Evolutionary conservation across 2,113 vertebrate genomes (phyloP).

Genomic region (Neolamprologus variostigma): DNA sequence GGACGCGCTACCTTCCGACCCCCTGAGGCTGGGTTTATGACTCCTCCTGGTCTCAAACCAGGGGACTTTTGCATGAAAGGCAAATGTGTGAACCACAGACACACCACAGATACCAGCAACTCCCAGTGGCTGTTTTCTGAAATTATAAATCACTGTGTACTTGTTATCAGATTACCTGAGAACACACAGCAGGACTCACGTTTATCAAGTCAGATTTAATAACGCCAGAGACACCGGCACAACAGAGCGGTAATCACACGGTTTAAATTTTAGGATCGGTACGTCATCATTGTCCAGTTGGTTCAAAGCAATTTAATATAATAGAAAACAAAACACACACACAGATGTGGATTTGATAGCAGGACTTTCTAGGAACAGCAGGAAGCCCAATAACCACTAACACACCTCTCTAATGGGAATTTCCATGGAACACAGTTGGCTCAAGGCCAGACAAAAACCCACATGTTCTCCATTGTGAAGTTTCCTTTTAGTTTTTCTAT

Average conservation of each 20-base stretch:
- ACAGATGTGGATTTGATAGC: neutral
- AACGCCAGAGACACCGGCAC: neutral
- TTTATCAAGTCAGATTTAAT: neutral
- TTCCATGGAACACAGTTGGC: neutral
- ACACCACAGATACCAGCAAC: neutral
- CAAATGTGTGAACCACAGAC: neutral
- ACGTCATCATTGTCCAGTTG: fast-evolving
- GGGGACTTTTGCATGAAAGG: neutral
- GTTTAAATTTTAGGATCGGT: neutral
- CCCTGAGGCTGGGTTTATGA: neutral
- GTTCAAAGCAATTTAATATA: neutral
- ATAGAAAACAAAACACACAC: neutral
- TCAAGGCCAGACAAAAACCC: neutral
- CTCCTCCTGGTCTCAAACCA: neutral
- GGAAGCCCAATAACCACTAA: neutral
- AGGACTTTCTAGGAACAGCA: neutral
- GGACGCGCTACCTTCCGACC: fast-evolving
- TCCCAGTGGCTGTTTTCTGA: neutral
- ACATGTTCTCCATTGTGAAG: neutral
- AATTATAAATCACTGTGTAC: neutral
- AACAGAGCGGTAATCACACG: neutral
- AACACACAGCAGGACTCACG: neutral
- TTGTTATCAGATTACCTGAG: neutral
- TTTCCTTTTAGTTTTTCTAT: neutral
- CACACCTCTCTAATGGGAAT: neutral